Conservation (phyloP, 2,113 vertebrate genomes). For the Podarcis raffonei region DNA sequence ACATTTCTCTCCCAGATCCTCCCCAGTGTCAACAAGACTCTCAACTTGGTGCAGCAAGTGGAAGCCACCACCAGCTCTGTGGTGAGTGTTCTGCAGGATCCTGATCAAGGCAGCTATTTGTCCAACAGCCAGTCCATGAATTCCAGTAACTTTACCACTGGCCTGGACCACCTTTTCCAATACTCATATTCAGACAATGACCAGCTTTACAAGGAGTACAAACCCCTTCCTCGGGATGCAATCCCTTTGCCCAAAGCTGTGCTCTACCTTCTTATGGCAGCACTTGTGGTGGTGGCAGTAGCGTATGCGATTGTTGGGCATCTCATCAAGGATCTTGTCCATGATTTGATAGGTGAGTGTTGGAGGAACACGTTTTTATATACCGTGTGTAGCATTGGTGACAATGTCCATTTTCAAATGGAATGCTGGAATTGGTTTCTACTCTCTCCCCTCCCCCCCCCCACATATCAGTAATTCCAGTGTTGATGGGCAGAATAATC, state of each 20-base stretch:
- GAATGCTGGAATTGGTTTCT: neutral
- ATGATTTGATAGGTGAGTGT: conserved; percentile 86
- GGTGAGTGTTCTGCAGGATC: conserved; percentile 83
- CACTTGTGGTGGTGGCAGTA: conserved; percentile 88
- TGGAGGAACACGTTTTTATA: neutral
- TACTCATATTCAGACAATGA: conserved; percentile 84
- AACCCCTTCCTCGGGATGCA: conserved; percentile 78
- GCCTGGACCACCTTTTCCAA: conserved; percentile 84
- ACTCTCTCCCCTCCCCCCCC: neutral
- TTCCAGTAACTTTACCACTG: conserved; percentile 83
- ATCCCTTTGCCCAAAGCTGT: conserved; percentile 88
- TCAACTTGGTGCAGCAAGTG: conserved; percentile 79
- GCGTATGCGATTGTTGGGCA: conserved; percentile 88
- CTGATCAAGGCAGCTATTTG: conserved; percentile 77
- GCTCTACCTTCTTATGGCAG: conserved; percentile 91
- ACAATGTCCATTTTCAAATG: neutral
- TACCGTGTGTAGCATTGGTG: neutral
- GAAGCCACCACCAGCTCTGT: conserved; percentile 82
- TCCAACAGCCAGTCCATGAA: conserved; percentile 80
- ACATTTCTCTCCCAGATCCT: conserved; percentile 86
- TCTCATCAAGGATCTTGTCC: conserved; percentile 88
- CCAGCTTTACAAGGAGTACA: conserved; percentile 84
- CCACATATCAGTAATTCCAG: neutral
- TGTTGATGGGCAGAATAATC: neutral
- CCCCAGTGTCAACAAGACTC: conserved; percentile 85